Percentiles rank a stretch among this genome's conserved stretches.
These are phyloP conservation scores for Cavia porcellus DNA, from an alignment of 2,113 vertebrate genomes.

Conservation along the genomic window DNA sequence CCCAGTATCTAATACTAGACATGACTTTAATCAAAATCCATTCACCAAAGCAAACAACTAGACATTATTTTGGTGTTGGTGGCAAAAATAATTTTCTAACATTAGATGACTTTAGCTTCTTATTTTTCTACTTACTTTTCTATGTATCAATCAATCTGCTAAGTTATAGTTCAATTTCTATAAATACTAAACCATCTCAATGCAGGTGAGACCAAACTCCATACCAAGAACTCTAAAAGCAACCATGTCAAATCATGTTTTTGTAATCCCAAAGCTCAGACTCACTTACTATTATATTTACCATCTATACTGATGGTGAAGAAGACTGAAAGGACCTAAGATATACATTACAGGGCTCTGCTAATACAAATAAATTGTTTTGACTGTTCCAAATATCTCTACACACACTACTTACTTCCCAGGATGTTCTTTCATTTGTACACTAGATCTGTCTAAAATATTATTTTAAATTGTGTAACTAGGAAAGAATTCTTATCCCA, in stretches of 20 bases:
- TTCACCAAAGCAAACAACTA: not conserved
- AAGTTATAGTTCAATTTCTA: not conserved
- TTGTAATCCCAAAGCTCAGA: not conserved
- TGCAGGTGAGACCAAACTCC: not conserved
- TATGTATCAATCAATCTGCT: not conserved
- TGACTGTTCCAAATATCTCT: not conserved
- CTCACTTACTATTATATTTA: not conserved
- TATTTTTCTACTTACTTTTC: not conserved
- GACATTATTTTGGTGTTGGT: not conserved
- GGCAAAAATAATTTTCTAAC: not conserved
- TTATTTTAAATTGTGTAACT: not conserved
- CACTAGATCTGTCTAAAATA: not conserved
- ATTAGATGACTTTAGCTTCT: not conserved
- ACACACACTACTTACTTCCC: not conserved
- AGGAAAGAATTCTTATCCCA: not conserved
- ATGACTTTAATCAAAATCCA: constrained; percentile 1
- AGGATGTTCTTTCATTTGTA: not conserved
- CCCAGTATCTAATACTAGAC: not conserved
- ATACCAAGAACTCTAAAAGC: not conserved
- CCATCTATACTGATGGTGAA: not conserved
- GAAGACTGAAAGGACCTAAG: not conserved
- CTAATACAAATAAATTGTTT: not conserved
- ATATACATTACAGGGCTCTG: not conserved
- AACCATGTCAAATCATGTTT: not conserved
- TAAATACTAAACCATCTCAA: not conserved